A percentile compares a stretch with the other conserved stretches of the same genome.
These are phyloP conservation scores for Halcyon badia DNA, from an alignment of 2,797 vertebrate species.

Conservation along the genomic window DNA sequence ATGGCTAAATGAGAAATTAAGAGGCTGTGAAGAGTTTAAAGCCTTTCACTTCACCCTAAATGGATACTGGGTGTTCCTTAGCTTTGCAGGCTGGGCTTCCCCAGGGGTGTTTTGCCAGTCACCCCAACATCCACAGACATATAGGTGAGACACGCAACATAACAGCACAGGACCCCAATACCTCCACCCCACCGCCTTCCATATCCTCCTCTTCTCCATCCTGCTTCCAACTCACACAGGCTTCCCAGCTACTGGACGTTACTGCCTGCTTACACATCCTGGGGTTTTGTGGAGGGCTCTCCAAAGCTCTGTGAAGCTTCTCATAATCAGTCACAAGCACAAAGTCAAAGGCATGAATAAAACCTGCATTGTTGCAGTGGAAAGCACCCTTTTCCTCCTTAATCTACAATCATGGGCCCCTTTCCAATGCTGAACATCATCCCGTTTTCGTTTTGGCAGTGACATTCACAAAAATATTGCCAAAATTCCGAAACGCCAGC, in stretches of 20 bases:
- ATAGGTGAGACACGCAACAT: rapidly evolving
- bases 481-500: background rate
- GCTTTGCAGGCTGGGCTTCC: background rate
- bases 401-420: background rate
- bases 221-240: background rate
- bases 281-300: background rate
- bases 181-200: background rate
- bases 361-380: background rate
- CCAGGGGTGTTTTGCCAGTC: rapidly evolving
- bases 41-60: background rate
- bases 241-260: background rate
- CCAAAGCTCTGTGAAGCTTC: background rate
- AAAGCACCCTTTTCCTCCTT: background rate
- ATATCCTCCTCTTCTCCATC: background rate
- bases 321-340: background rate
- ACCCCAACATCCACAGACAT: background rate
- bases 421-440: background rate
- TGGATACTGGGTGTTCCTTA: background rate
- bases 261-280: background rate
- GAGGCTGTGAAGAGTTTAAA: background rate
- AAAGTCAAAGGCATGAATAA: background rate
- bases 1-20: background rate
- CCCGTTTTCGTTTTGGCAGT: background rate
- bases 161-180: background rate
- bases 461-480: background rate